Conservation (phyloP, 2,113 vertebrate genomes). For the Ploceus nigricollis region DNA sequence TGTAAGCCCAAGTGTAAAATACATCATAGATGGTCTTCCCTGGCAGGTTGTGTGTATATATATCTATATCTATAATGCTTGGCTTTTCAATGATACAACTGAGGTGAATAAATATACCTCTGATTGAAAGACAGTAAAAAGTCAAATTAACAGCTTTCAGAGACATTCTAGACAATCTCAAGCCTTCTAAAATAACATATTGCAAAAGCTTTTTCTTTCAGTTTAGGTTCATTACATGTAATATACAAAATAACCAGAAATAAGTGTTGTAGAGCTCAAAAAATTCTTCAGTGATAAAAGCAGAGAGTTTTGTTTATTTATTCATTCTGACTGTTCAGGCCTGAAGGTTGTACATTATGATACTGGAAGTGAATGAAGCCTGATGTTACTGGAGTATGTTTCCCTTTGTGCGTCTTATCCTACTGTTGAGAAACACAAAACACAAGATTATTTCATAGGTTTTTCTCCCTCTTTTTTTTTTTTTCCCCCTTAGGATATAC, state of each 20-base stretch:
- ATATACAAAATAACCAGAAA: not conserved
- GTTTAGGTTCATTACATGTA: not conserved
- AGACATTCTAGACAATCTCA: not conserved
- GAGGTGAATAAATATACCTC: not conserved
- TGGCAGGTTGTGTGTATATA: not conserved
- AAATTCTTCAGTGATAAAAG: not conserved
- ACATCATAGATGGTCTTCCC: not conserved
- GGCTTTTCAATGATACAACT: not conserved
- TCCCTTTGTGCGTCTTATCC: not conserved
- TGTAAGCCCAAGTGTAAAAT: not conserved
- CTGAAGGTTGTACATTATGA: not conserved
- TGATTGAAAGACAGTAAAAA: not conserved
- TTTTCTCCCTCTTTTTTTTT: rapidly evolving
- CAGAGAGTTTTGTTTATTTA: not conserved
- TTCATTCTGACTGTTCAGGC: not conserved
- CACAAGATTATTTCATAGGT: not conserved
- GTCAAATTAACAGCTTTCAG: not conserved
- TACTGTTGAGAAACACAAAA: not conserved
- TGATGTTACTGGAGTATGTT: not conserved
- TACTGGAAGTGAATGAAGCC: not conserved
- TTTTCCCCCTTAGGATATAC: not conserved
- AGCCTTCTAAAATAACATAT: not conserved
- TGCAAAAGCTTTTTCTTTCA: not conserved
- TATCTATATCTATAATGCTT: too few species aligned
- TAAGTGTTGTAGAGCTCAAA: not conserved